Percentiles rank a stretch among this genome's conserved stretches.
These are phyloP conservation scores for Tinamus major DNA, from an alignment of 2,797 vertebrate species.

Conservation along the genomic window DNA sequence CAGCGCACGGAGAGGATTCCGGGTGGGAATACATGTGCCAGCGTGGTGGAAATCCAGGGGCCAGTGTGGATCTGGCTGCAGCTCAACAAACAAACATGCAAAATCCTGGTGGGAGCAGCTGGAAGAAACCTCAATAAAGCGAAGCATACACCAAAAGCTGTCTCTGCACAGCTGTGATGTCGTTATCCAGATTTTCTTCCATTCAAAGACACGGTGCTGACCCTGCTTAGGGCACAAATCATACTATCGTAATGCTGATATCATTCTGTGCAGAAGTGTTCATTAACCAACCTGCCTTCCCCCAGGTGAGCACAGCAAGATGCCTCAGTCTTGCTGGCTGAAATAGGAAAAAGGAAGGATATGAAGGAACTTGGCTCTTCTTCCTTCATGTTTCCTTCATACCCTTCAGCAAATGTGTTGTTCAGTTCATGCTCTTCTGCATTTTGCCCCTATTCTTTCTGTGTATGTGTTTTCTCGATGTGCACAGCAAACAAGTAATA, in stretches of 20 bases:
- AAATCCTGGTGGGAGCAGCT: not conserved
- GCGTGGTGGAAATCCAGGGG: not conserved
- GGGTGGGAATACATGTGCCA: accelerated
- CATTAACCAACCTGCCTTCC: not conserved
- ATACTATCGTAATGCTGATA: not conserved
- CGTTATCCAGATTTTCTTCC: not conserved
- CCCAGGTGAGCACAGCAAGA: not conserved
- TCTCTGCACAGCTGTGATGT: not conserved
- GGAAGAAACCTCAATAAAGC: not conserved
- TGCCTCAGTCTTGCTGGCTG: not conserved
- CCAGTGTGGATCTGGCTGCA: not conserved
- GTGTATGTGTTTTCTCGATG: not conserved
- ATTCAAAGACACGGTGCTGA: not conserved
- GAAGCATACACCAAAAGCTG: accelerated
- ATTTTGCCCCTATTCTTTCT: not conserved
- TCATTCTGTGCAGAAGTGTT: not conserved
- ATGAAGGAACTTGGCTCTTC: too few species aligned
- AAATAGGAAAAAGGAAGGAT: not conserved
- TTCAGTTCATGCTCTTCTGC: not conserved
- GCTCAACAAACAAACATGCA: not conserved
- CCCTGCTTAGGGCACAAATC: not conserved
- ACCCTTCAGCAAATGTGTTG: not conserved
- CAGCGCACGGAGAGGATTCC: not conserved
- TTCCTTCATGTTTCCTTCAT: not conserved
- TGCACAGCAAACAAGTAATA: not conserved